These are phyloP conservation scores for Portunus trituberculatus DNA, from an alignment of 1,140 invertebrate genomes.

Conservation along the genomic window DNA sequence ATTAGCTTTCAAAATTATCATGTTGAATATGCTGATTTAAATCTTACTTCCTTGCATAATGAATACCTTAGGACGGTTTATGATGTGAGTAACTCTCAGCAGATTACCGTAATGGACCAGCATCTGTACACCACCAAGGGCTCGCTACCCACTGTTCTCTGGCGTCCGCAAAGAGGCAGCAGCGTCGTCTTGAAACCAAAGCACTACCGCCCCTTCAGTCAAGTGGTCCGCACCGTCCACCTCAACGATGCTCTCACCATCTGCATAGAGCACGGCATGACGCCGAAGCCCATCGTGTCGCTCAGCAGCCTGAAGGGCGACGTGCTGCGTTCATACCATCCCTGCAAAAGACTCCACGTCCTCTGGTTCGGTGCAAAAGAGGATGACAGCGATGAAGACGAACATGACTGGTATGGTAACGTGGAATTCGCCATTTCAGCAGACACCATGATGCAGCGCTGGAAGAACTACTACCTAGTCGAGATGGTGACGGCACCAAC, in stretches of 20 bases:
- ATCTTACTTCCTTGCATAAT: too few species aligned
- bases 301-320: not conserved
- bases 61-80: too few species aligned
- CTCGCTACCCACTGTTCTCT: not conserved
- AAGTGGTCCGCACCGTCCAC: constrained; percentile 60
- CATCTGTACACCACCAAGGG: constrained; percentile 25
- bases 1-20: too few species aligned
- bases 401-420: constrained; percentile 67
- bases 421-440: constrained; percentile 27
- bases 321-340: not conserved
- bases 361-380: constrained; percentile 50
- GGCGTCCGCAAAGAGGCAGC: constrained; percentile 43
- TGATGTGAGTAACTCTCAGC: not conserved
- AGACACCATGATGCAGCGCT: not conserved
- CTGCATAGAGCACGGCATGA: not conserved
- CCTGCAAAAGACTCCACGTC: constrained; percentile 27
- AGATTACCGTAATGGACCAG: not conserved
- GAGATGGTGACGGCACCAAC: constrained; percentile 60
- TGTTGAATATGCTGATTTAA: too few species aligned
- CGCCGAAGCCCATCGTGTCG: not conserved
- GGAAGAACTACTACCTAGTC: constrained; percentile 51
- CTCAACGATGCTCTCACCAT: constrained; percentile 29
- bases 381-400: constrained; percentile 22
- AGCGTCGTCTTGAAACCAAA: not conserved
- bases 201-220: not conserved